Evolutionary conservation across 2,888 invertebrate genomes (phyloP).

Genomic region (Papilio protenor): DNA sequence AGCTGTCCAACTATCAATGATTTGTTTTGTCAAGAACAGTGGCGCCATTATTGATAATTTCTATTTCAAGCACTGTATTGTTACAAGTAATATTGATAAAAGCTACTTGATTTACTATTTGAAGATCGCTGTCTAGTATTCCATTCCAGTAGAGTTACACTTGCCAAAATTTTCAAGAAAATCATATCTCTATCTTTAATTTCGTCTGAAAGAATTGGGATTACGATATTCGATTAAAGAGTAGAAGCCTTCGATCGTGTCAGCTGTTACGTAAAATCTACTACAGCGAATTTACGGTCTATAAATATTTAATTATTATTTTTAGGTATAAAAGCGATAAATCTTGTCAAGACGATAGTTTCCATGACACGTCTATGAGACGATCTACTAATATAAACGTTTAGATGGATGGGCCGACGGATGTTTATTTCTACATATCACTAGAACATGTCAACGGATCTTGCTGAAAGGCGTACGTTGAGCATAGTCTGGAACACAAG

Average conservation of each 20-base stretch:
- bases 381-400: not conserved
- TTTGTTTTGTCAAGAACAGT: conserved; percentile 16
- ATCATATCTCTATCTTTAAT: not conserved
- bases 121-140: not conserved
- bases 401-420: too few relatives aligned
- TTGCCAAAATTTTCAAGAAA: not conserved
- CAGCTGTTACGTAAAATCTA: not conserved
- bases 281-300: not conserved
- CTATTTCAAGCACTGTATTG: conserved; percentile 4
- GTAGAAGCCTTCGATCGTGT: not conserved
- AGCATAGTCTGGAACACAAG: not conserved
- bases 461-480: too few relatives aligned
- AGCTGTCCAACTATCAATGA: conserved; percentile 20
- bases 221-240: not conserved
- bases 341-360: not conserved
- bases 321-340: not conserved
- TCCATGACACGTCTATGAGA: not conserved
- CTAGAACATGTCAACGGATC: too few relatives aligned
- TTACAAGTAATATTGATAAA: not conserved
- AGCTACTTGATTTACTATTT: not conserved
- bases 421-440: too few relatives aligned
- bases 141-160: too few relatives aligned
- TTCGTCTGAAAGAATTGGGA: not conserved
- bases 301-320: not conserved
- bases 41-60: conserved; percentile 19